Evolutionary conservation across 1,140 invertebrate species (phyloP), one percentile per base, ranked within the genome.

Genomic region (Drosophila nigromelanica): DNA sequence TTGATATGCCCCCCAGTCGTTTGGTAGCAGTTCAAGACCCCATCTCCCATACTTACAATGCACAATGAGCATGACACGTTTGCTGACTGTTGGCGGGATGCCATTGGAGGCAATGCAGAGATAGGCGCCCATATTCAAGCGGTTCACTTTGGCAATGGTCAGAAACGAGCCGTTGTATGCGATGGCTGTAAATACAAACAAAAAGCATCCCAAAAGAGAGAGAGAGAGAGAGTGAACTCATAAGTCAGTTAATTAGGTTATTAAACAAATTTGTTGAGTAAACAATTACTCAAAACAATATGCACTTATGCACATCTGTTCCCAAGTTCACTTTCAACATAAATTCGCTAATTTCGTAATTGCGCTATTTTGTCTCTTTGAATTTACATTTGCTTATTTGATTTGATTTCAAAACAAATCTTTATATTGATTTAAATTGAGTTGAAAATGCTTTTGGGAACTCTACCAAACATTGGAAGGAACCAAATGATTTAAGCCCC

Each of bases 61-160:
- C 47, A 98, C 96, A 76, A 96, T 95, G 68, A 98, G 94, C 92
- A 95, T 96, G 76, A 98, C 96, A 82, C 97, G 93, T 92, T 98
- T 97, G 93, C 96, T 97, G 79, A 98, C 96, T 5, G 96, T 95
- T 14, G 97, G 97, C 35, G 97, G 97, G 2, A 98, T 95, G 12
- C 96, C 96, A 86, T 97, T 97, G 30, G 94, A 94, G 37, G 96
- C 97, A 72, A 98, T 97, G 92, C 97, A 98, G 18, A 98, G 93
- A 92, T 97, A 98, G 15, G 96, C 95, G 42, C 97, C 97, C 97
- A 98, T 98, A 87, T 98, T 96, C 24, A 97, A 93, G 45, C 97
- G 94, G 80, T 96, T 97, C 40, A 98, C 96, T 93, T 96, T 95
- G 27, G 94, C 94, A 73, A 98, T 95, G 80, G 95, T 96, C 79